phyloP scores from a whole-genome alignment of 2,797 vertebrate species.

The Eptatretus atami region DNA sequence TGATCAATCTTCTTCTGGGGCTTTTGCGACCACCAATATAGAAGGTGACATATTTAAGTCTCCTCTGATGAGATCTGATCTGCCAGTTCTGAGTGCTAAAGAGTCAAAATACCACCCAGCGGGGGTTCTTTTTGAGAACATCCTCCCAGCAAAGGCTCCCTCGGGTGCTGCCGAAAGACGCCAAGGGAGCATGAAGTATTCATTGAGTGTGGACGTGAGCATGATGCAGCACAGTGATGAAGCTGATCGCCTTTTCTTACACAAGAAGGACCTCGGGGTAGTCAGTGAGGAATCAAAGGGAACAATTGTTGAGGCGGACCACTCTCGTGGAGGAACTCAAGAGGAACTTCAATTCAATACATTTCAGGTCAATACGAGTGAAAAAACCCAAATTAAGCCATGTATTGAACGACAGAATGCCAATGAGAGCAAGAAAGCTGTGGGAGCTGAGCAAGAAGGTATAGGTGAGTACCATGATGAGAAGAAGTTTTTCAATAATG shows the following conservation, averaged over 20 bases:
- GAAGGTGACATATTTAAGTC: neutral
- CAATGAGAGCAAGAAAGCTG: no score
- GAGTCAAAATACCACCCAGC: slow-evolving; percentile 4
- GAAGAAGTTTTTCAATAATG: no score
- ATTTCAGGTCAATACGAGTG: no score
- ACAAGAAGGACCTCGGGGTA: no score
- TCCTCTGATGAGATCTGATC: neutral
- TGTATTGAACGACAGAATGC: no score
- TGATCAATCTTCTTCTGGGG: neutral
- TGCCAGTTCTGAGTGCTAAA: slow-evolving; percentile 3
- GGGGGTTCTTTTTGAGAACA: slow-evolving; percentile 1
- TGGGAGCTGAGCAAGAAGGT: no score
- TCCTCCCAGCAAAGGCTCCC: neutral
- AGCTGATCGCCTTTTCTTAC: neutral
- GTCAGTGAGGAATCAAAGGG: no score
- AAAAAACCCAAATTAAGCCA: no score
- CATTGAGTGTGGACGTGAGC: slow-evolving; percentile 1
- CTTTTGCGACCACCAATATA: neutral
- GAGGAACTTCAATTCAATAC: no score
- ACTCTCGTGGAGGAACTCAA: no score
- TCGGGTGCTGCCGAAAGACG: neutral
- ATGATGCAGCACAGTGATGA: slow-evolving; percentile 2
- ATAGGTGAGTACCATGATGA: no score
- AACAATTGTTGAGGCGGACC: no score
- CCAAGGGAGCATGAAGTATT: slow-evolving; percentile 1